Evolutionary conservation across 1,140 invertebrate species (phyloP).

Genomic region (Rhagoletis pomonella): DNA sequence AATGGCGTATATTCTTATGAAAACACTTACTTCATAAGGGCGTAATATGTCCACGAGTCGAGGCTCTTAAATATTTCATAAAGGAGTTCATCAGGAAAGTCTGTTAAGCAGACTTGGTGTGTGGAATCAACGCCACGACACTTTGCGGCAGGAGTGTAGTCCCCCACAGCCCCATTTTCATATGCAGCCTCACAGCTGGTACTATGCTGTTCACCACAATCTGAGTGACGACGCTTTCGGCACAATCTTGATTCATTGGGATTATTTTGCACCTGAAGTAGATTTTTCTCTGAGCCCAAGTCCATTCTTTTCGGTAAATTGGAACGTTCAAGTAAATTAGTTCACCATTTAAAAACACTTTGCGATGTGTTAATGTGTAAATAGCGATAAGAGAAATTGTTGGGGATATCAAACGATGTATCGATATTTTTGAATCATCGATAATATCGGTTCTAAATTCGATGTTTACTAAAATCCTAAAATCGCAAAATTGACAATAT

Average conservation of each 20-base stretch:
- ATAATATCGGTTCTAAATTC: too few species aligned
- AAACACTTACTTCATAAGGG: slow-evolving; percentile 75
- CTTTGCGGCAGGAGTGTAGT: slow-evolving; percentile 52
- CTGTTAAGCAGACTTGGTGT: slow-evolving; percentile 54
- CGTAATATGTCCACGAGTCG: slow-evolving; percentile 74
- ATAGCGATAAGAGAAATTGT: background rate
- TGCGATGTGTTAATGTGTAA: background rate
- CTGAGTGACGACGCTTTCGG: slow-evolving; percentile 50
- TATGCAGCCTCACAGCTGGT: slow-evolving; percentile 53
- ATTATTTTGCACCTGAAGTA: background rate
- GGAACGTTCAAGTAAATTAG: background rate
- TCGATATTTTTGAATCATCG: too few species aligned
- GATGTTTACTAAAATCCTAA: too few species aligned
- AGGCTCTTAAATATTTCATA: slow-evolving; percentile 76
- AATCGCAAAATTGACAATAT: too few species aligned
- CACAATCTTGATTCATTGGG: background rate
- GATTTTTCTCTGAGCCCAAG: background rate
- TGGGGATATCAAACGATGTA: too few species aligned
- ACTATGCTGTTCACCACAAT: slow-evolving; percentile 35
- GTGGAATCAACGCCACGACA: background rate
- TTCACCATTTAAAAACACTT: slow-evolving; percentile 47
- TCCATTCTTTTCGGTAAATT: background rate
- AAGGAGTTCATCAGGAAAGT: slow-evolving; percentile 76
- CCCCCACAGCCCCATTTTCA: slow-evolving; percentile 59
- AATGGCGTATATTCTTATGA: background rate